These are phyloP conservation scores for Epsilonema sp. DNA, from an alignment of 2,888 invertebrate species.

Conservation along the genomic window DNA sequence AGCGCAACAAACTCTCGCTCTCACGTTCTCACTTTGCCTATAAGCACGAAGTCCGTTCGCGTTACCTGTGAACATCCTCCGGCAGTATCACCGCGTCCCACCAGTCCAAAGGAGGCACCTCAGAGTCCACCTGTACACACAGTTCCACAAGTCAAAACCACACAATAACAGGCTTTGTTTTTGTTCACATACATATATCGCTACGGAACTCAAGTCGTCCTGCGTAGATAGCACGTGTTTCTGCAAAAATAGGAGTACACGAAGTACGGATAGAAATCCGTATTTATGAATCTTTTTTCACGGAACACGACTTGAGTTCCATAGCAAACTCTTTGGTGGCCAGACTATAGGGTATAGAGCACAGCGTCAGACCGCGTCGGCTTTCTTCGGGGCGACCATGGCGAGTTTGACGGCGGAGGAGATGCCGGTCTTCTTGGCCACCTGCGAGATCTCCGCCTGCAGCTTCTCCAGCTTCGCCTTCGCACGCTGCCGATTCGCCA, in stretches of 20 bases:
- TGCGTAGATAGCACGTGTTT: too few species aligned
- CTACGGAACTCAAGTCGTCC: too few species aligned
- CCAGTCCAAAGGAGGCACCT: slow-evolving; percentile 80
- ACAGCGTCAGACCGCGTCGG: neutral
- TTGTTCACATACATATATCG: neutral
- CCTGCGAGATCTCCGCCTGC: slow-evolving; percentile 77
- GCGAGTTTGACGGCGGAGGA: slow-evolving; percentile 91
- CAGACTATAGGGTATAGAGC: too few species aligned
- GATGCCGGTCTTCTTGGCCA: slow-evolving; percentile 90
- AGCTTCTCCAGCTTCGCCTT: slow-evolving; percentile 80
- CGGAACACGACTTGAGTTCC: too few species aligned
- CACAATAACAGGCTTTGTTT: slow-evolving; percentile 47
- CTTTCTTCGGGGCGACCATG: slow-evolving; percentile 57
- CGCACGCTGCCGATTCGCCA: slow-evolving; percentile 67
- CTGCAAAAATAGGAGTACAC: too few species aligned
- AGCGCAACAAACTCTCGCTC: too few species aligned
- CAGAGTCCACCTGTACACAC: slow-evolving; percentile 36
- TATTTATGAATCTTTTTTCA: too few species aligned
- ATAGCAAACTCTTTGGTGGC: too few species aligned
- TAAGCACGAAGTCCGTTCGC: too few species aligned
- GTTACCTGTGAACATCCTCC: slow-evolving; percentile 36
- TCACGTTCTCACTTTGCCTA: too few species aligned
- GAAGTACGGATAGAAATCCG: too few species aligned
- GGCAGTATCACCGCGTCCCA: slow-evolving; percentile 81
- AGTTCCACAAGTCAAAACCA: slow-evolving; percentile 95